phyloP scores from a whole-genome alignment of 2,113 vertebrate species.

The Nyctibius bracteatus region DNA sequence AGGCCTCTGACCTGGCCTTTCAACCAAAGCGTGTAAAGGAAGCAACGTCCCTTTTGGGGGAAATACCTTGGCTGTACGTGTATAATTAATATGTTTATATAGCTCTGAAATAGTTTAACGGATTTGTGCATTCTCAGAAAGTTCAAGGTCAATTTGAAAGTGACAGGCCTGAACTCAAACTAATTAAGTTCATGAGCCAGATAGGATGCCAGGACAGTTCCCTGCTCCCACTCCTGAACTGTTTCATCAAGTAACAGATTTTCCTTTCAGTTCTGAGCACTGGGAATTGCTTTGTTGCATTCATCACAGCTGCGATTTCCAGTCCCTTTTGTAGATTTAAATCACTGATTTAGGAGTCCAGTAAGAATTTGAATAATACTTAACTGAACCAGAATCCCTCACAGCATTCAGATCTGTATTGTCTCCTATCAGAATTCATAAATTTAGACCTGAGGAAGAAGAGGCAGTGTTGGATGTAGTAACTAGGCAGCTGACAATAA shows the following conservation, averaged over 20 bases:
- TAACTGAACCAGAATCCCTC: not conserved
- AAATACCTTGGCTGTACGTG: not conserved
- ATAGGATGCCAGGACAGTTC: not conserved
- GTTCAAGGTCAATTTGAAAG: not conserved
- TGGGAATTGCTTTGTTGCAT: rapidly evolving
- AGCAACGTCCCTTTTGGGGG: not conserved
- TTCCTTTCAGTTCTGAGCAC: rapidly evolving
- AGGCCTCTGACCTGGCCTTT: conserved; percentile 32
- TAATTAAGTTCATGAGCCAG: not conserved
- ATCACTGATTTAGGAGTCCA: not conserved
- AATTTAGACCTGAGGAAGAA: not conserved
- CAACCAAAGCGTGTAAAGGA: not conserved
- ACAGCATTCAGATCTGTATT: rapidly evolving
- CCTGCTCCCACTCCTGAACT: not conserved
- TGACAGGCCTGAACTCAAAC: not conserved
- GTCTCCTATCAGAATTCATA: not conserved
- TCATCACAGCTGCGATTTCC: not conserved
- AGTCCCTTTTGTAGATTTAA: not conserved
- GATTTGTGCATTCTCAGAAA: not conserved
- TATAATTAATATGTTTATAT: not conserved
- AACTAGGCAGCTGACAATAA: not conserved
- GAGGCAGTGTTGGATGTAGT: not conserved
- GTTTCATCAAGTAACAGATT: not conserved
- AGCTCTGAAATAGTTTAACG: not conserved
- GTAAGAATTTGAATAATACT: not conserved